These are phyloP conservation scores for Leptodactylus fuscus DNA, from an alignment of 2,113 vertebrate species.

Conservation along the genomic window DNA sequence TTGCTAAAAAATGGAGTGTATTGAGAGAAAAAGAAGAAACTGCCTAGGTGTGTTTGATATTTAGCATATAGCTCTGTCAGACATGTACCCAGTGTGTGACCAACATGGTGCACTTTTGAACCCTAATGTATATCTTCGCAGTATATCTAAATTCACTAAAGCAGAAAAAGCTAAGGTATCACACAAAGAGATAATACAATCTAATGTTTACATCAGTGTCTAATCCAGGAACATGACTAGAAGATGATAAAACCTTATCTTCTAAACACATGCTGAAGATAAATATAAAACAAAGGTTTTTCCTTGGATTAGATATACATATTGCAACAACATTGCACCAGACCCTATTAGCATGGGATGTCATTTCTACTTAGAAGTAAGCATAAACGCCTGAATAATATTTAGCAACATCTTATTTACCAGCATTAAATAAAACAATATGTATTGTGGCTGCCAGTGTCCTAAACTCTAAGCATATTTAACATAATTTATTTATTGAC, in stretches of 20 bases:
- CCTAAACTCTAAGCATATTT: no score
- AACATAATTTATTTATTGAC: no score
- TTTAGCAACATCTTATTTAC: no score
- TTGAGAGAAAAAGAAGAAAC: no score
- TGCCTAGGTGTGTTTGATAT: neutral
- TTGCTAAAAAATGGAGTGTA: no score
- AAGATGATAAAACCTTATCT: neutral
- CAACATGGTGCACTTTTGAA: neutral
- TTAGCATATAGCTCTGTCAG: neutral
- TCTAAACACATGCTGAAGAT: neutral
- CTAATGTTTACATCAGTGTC: constrained; percentile 1
- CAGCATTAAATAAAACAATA: no score
- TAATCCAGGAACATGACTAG: neutral
- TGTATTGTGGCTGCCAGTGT: no score
- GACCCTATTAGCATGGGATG: neutral
- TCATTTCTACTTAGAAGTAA: no score
- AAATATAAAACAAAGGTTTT: neutral
- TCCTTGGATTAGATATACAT: no score
- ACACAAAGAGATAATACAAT: neutral
- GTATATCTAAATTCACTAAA: neutral
- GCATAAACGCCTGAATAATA: no score
- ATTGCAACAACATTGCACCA: neutral
- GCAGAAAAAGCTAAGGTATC: neutral
- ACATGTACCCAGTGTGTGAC: neutral
- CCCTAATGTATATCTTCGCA: neutral